Evolutionary conservation across 2,113 vertebrate genomes (phyloP), one percentile per base, ranked within the genome.

Genomic region (Prochilodus magdalenae): DNA sequence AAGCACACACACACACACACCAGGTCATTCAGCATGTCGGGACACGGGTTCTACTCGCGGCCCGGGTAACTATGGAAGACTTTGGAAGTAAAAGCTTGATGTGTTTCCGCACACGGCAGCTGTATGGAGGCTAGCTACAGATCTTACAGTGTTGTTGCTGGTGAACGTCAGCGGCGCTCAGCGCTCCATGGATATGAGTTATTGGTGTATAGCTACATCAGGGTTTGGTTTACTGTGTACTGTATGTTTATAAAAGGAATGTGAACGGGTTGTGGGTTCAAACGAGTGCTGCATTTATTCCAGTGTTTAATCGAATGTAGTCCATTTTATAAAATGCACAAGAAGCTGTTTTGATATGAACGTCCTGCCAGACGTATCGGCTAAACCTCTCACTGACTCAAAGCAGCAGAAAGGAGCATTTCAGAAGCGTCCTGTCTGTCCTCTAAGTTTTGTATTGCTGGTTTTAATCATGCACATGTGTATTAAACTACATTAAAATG

Each of bases 401-500:
- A 7, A 36, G 16, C 62, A 29, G 14, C 26, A 30, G 15, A 36
- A 65, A 67, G 29, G 29, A 36, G 65, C 65, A 33, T 40, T 69
- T 13, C 16, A 66, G 30, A 22, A 33, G 30, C 16, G 20, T 18
- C 8, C 47, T 13, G 4, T 49, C 47, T 55, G 15, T 51, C 13
- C 13, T 51, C 11, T 12, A 36, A 7, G 36, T 36, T 18, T 22
- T 55, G 47, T 57, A 20, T 55, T 55, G 51, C 47, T 67, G 36
- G 22, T 36, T 75, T 26, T 60, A 47, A 30, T 20, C 49, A 75
- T 55, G 30, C 30, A 49, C 2, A 51, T 47, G 70, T 69, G 29
- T 57, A 83, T 71, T 83, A 77, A 77, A 77, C 36, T 63, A 15
- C 27, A 70, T n/a, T 44, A 44, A 24, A 70, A 36, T 44, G 18